Evolutionary conservation across 2,888 invertebrate genomes (phyloP), one percentile per base, ranked within the genome.

Genomic region (Cosmorhoe ocellata): DNA sequence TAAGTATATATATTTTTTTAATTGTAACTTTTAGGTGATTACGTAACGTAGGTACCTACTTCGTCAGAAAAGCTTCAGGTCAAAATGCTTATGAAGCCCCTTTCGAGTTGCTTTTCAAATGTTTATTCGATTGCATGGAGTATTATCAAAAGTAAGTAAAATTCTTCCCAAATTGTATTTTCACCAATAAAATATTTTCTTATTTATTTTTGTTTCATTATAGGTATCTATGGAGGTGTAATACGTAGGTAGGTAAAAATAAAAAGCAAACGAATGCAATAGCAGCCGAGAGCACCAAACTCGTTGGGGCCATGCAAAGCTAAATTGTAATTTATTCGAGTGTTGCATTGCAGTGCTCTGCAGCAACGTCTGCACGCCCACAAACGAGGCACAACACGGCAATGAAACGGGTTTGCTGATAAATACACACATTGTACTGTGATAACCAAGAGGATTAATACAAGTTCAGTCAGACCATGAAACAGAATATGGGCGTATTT

Each of bases 321-420:
- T 68, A 72, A 71, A 74, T 71, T 70, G 64, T 69, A 74, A 76
- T 76, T 70, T 75, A 77, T 78, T 74, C 72, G 65, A 52, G 52
- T 71, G 76, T 77, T 75, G 79, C 76, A 79, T 73, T 80, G 80
- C 80, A 73, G 77, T 59, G 67, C 61, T 69, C 71, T 72, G 77
- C 76, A 70, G 47, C 40, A 61, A 69, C 62, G 70, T 64, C 67
- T 72, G 70, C 64, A 72, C 80, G 65, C 81, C 80, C 74, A 81
- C 42, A 34, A 33, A 33, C 42, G 33, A 33, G 42, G 3, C 42
- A 39, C 83, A 44, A 40, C 43, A 43, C 41, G 41, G 51, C 50
- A 51, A 31, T 50, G 56, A 34, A 59, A 62, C 62, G 51, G 62
- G 62, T 62, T 62, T 52, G 31, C 43, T 50, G 58, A 56, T 58